Evolutionary conservation across 2,888 invertebrate genomes (phyloP).

Genomic region (Andrena haemorrhoa): DNA sequence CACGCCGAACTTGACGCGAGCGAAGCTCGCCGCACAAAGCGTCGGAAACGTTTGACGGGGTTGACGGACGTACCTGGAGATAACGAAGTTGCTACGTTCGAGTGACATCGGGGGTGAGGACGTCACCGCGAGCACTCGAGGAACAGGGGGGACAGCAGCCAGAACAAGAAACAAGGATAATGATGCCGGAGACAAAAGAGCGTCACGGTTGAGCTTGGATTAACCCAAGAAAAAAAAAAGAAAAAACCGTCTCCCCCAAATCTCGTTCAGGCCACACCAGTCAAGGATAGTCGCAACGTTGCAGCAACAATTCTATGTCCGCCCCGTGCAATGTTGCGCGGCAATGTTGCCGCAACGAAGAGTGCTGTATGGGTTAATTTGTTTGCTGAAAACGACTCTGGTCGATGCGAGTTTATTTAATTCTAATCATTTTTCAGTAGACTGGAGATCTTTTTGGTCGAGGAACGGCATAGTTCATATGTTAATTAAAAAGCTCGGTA

Average conservation of each 20-base stretch:
- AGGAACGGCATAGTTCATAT: no score
- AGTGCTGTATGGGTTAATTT: no score
- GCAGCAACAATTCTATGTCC: no score
- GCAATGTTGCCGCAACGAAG: no score
- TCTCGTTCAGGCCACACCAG: neutral
- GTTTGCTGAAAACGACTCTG: no score
- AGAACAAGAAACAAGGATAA: constrained; percentile 7
- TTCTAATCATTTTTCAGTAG: no score
- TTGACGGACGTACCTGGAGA: constrained; percentile 73
- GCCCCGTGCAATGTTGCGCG: no score
- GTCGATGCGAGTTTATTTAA: no score
- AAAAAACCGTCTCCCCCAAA: neutral
- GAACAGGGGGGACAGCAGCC: neutral
- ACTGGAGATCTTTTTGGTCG: no score
- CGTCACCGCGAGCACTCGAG: constrained; percentile 1
- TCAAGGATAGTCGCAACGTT: no score
- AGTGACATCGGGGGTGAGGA: constrained; percentile 39
- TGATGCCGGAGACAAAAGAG: constrained; percentile 2
- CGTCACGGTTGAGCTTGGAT: neutral
- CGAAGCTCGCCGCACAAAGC: constrained; percentile 72
- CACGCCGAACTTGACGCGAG: constrained; percentile 54
- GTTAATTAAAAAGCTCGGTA: no score
- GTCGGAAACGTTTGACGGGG: constrained; percentile 79
- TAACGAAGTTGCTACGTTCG: constrained; percentile 70
- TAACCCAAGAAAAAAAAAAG: neutral